Conservation (phyloP, 2,888 invertebrate species). For the Drosophila crucigera region DNA sequence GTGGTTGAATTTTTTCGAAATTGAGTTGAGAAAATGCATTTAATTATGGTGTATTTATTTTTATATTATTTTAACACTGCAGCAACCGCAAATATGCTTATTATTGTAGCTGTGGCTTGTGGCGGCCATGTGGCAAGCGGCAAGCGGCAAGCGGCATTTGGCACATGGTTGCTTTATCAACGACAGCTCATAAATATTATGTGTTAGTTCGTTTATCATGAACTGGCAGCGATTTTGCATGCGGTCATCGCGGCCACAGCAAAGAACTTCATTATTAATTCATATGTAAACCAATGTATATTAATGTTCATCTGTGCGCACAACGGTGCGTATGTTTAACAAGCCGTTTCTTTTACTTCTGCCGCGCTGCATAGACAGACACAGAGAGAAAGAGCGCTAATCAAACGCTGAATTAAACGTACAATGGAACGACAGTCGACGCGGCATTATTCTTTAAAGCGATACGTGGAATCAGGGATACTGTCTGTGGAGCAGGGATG, state of each 20-base stretch:
- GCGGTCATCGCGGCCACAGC: slow-evolving; percentile 51
- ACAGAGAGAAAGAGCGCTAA: slow-evolving; percentile 38
- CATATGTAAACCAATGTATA: slow-evolving; percentile 28
- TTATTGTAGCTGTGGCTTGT: slow-evolving; percentile 51
- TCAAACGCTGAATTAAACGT: slow-evolving; percentile 63
- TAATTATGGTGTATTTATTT: slow-evolving; percentile 2
- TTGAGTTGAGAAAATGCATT: not conserved
- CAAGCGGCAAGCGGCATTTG: slow-evolving; percentile 30
- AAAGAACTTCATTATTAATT: slow-evolving; percentile 58
- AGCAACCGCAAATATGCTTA: slow-evolving; percentile 49
- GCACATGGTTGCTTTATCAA: slow-evolving; percentile 45
- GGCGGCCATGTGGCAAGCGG: slow-evolving; percentile 13
- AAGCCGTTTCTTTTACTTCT: slow-evolving; percentile 20
- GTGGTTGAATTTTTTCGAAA: slow-evolving; percentile 1
- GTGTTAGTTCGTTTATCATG: slow-evolving; percentile 73
- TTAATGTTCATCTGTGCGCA: slow-evolving; percentile 21
- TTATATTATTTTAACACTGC: slow-evolving; percentile 20
- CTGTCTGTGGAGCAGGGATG: not conserved
- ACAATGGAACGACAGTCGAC: slow-evolving; percentile 26
- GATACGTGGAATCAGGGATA: not conserved
- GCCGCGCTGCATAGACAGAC: slow-evolving; percentile 7
- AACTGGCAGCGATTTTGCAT: slow-evolving; percentile 45
- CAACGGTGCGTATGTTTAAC: slow-evolving; percentile 56
- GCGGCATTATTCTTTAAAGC: slow-evolving; percentile 3
- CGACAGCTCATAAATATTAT: slow-evolving; percentile 66